phyloP scores from a whole-genome alignment of 2,888 invertebrate genomes.

The Crepidodera aurea region DNA sequence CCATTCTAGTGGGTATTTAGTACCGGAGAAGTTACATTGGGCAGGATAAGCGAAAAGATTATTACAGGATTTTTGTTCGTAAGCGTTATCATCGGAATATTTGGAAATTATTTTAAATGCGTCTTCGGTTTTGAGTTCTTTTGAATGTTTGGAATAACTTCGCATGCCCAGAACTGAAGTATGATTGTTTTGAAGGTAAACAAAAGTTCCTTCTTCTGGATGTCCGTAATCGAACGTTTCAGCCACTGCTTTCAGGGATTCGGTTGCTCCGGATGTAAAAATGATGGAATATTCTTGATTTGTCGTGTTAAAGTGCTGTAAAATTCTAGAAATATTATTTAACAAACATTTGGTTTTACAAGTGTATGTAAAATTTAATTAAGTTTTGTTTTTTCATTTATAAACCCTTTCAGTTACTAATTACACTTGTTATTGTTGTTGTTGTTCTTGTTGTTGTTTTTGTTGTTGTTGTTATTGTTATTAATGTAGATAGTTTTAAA shows the following conservation, averaged over 20 bases:
- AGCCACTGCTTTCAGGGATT: slow-evolving; percentile 81
- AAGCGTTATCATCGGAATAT: background rate
- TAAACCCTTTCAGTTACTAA: too few relatives aligned
- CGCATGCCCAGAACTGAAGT: slow-evolving; percentile 95
- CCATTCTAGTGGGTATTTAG: slow-evolving; percentile 84
- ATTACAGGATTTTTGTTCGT: slow-evolving; percentile 50
- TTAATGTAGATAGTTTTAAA: too few relatives aligned
- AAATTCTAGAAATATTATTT: slow-evolving; percentile 66
- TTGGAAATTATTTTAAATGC: slow-evolving; percentile 60
- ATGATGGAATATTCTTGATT: slow-evolving; percentile 84
- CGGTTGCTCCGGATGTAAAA: slow-evolving; percentile 95
- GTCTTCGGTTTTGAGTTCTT: slow-evolving; percentile 68
- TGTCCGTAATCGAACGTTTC: slow-evolving; percentile 77
- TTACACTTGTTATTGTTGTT: too few relatives aligned
- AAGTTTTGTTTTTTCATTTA: too few relatives aligned
- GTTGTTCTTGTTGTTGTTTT: too few relatives aligned
- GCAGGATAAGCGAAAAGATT: slow-evolving; percentile 88
- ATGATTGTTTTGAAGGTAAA: slow-evolving; percentile 90
- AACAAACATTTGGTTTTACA: too few relatives aligned
- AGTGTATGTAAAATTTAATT: too few relatives aligned
- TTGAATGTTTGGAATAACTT: slow-evolving; percentile 70
- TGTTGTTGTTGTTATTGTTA: too few relatives aligned
- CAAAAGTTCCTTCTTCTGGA: slow-evolving; percentile 64
- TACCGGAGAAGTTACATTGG: slow-evolving; percentile 94
- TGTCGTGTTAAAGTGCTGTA: slow-evolving; percentile 85